Evolutionary conservation across 2,888 invertebrate species (phyloP).

Genomic region (Acleris holmiana): DNA sequence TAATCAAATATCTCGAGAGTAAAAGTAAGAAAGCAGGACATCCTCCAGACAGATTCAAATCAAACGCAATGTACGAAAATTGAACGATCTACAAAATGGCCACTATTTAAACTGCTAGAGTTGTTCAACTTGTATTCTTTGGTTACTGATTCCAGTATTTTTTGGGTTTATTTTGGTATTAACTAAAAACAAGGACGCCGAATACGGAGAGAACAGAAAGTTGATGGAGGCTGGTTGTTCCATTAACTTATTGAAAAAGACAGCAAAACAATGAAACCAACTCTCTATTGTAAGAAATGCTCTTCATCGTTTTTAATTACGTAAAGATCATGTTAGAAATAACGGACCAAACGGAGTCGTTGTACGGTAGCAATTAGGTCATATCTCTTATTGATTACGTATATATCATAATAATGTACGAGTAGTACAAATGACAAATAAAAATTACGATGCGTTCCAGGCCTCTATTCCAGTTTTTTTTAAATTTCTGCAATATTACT

Average conservation of each 20-base stretch:
- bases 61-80: constrained; percentile 36
- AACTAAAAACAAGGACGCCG: too few species aligned
- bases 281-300: too few species aligned
- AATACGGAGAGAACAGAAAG: too few species aligned
- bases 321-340: too few species aligned
- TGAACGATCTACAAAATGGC: constrained; percentile 24
- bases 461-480: background rate
- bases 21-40: constrained; percentile 5
- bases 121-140: background rate
- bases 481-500: background rate
- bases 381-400: too few species aligned
- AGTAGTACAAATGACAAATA: too few species aligned
- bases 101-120: constrained; percentile 33
- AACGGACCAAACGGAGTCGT: too few species aligned
- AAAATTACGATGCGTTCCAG: too few species aligned
- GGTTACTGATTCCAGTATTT: background rate
- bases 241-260: background rate
- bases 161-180: background rate
- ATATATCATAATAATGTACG: too few species aligned
- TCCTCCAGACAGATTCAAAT: constrained; percentile 31
- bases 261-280: constrained; percentile 1
- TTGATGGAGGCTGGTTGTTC: too few species aligned
- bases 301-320: too few species aligned
- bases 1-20: constrained; percentile 12
- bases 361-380: too few species aligned